Conservation (phyloP, 2,797 vertebrate genomes). For the Simalia tracyae region DNA sequence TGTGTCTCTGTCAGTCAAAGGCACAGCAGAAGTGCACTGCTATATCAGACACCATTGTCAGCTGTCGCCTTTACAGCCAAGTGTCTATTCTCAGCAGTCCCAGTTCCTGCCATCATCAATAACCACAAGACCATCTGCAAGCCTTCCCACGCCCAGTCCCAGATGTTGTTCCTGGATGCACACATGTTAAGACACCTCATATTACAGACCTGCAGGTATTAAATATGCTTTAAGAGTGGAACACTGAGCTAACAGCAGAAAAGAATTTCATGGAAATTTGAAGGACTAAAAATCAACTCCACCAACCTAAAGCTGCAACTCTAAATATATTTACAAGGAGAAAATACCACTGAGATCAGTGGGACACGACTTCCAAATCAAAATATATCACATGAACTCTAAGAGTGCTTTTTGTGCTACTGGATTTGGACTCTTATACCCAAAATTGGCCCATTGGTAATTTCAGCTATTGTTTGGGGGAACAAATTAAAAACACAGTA, state of each 20-base stretch:
- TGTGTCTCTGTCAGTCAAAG: slow-evolving; percentile 67
- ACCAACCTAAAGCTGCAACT: neutral
- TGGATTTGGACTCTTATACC: neutral
- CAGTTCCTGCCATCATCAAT: slow-evolving; percentile 37
- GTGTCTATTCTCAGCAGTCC: slow-evolving; percentile 58
- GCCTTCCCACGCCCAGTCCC: slow-evolving; percentile 15
- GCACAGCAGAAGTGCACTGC: slow-evolving; percentile 43
- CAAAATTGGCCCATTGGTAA: neutral
- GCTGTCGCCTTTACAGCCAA: slow-evolving; percentile 67
- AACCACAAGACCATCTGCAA: slow-evolving; percentile 41
- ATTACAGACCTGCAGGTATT: slow-evolving; percentile 18
- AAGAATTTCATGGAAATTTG: neutral
- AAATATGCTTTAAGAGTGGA: neutral
- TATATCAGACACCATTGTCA: slow-evolving; percentile 60
- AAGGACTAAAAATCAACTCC: neutral
- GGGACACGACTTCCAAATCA: neutral
- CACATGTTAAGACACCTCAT: neutral
- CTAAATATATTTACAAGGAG: neutral
- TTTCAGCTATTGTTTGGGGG: no score
- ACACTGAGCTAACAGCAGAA: neutral
- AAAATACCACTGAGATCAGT: neutral
- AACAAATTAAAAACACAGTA: neutral
- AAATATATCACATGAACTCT: neutral
- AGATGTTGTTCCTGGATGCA: neutral
- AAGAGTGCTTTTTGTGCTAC: neutral